These are phyloP conservation scores for Zelostemma sp. DNA, from an alignment of 1,140 invertebrate genomes.

Conservation along the genomic window DNA sequence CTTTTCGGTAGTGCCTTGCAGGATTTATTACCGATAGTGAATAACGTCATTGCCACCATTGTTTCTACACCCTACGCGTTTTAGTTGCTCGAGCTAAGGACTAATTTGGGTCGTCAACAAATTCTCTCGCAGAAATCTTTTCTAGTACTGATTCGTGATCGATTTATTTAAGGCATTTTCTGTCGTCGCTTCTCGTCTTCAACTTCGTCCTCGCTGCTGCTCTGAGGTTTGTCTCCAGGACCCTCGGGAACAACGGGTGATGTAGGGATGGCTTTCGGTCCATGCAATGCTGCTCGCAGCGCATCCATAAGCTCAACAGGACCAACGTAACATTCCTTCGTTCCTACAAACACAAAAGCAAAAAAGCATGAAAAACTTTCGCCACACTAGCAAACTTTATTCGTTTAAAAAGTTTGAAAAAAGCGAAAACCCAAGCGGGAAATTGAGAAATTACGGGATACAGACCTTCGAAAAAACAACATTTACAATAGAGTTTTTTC, in stretches of 20 bases:
- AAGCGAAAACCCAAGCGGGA: neutral
- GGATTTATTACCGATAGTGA: neutral
- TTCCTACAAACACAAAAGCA: slow-evolving; percentile 69
- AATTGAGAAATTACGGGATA: neutral
- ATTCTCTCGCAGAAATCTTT: neutral
- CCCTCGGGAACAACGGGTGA: slow-evolving; percentile 8
- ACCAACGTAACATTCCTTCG: slow-evolving; percentile 73
- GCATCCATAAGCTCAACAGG: slow-evolving; percentile 73
- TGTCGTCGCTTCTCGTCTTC: slow-evolving; percentile 43
- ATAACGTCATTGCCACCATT: neutral
- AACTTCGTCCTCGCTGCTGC: slow-evolving; percentile 28
- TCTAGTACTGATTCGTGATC: neutral
- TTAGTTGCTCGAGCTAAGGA: neutral
- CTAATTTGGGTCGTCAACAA: neutral
- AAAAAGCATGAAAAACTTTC: slow-evolving; percentile 19
- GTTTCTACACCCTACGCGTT: neutral
- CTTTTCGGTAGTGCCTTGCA: neutral
- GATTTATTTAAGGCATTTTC: slow-evolving; percentile 62
- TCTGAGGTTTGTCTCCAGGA: slow-evolving; percentile 44
- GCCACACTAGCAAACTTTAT: too few species aligned
- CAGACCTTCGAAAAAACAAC: neutral
- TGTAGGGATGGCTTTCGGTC: slow-evolving; percentile 57
- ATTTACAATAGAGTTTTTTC: too few species aligned
- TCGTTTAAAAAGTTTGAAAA: too few species aligned
- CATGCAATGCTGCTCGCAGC: slow-evolving; percentile 72